Percentiles rank a stretch among this genome's conserved stretches.
Conservation (phyloP, 2,888 invertebrate species). For the Ligdia adustata region DNA sequence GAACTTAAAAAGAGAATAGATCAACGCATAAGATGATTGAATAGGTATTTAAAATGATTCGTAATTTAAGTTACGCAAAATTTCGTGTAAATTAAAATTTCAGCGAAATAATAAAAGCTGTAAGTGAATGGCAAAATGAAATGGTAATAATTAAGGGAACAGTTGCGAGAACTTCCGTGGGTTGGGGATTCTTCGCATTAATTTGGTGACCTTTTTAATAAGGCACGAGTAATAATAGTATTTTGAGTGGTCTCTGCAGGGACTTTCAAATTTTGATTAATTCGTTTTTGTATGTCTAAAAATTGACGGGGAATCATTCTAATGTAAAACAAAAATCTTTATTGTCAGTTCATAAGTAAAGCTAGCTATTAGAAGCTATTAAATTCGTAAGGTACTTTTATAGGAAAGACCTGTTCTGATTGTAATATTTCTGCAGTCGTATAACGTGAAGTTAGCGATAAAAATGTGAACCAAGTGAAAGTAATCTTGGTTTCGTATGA, state of each 20-base stretch:
- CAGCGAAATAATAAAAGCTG: constrained; percentile 15
- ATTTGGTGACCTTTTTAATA: constrained; percentile 27
- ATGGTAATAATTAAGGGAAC: constrained; percentile 26
- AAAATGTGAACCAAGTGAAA: too few species aligned
- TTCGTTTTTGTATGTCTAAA: too few species aligned
- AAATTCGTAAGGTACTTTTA: too few species aligned
- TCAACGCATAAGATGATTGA: background rate
- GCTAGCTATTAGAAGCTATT: too few species aligned
- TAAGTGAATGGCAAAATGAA: constrained; percentile 16
- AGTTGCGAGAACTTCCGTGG: constrained; percentile 20
- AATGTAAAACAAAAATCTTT: too few species aligned
- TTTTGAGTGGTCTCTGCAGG: constrained; percentile 2
- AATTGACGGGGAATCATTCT: too few species aligned
- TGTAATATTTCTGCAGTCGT: too few species aligned
- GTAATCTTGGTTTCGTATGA: too few species aligned
- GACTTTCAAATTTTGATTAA: too few species aligned
- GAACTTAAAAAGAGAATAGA: background rate
- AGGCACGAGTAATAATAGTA: constrained; percentile 15
- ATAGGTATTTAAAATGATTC: background rate
- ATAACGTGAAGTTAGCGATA: too few species aligned
- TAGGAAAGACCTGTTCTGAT: too few species aligned
- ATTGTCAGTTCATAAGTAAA: too few species aligned
- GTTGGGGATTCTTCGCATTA: constrained; percentile 17
- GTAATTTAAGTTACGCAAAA: constrained; percentile 1
- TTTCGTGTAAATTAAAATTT: constrained; percentile 8